Evolutionary conservation across 2,113 vertebrate species (phyloP).

Genomic region (Oriolus oriolus): DNA sequence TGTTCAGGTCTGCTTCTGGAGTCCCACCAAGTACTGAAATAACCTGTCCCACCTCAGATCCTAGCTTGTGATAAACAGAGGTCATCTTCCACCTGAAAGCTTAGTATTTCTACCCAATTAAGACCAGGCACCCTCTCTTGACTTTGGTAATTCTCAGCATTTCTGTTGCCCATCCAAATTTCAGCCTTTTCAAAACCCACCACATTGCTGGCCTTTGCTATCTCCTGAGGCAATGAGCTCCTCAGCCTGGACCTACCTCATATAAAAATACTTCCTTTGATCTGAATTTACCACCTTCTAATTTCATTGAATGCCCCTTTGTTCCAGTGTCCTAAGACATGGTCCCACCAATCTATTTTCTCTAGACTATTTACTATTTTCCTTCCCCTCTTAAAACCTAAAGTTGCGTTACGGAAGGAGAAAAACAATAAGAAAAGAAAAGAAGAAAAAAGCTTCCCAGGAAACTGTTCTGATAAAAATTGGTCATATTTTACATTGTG

Average conservation of each 20-base stretch:
- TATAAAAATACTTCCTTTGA: not conserved
- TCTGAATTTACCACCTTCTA: not conserved
- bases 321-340: not conserved
- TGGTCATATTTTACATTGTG: not conserved
- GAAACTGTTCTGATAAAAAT: slow-evolving; percentile 23
- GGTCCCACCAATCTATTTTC: not conserved
- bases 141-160: not conserved
- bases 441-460: not conserved
- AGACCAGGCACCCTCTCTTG: not conserved
- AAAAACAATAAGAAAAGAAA: not conserved
- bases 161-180: not conserved
- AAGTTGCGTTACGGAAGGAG: not conserved
- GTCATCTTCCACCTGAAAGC: not conserved
- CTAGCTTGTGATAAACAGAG: not conserved
- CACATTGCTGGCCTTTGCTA: accelerated
- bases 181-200: not conserved
- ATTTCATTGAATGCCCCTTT: not conserved
- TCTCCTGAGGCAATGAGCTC: not conserved
- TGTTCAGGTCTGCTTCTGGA: not conserved
- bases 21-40: not conserved
- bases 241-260: not conserved
- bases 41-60: not conserved
- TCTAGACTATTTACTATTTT: slow-evolving; percentile 18
- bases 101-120: not conserved
- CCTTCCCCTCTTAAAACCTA: not conserved